phyloP scores from a whole-genome alignment of 2,888 invertebrate genomes.

The Iselma pallidipennis region DNA sequence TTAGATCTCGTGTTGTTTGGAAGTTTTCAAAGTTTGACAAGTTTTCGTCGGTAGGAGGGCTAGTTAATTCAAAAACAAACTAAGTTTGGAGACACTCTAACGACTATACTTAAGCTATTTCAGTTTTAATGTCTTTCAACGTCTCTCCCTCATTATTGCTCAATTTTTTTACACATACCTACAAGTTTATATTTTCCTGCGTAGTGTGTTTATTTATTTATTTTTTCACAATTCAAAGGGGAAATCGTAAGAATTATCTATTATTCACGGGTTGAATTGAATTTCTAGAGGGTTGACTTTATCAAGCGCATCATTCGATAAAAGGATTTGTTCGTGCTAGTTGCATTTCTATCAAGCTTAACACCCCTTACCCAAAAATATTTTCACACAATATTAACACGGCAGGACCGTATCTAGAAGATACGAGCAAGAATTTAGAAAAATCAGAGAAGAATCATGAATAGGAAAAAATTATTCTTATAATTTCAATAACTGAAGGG shows the following conservation, averaged over 20 bases:
- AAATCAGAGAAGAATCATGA: too few relatives aligned
- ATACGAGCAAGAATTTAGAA: too few relatives aligned
- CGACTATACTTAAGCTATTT: too few relatives aligned
- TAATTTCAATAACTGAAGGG: too few relatives aligned
- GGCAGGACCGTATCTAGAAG: neutral
- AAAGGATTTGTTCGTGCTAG: slow-evolving; percentile 39
- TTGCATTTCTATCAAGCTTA: slow-evolving; percentile 36
- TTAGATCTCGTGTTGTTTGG: neutral
- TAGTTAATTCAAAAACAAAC: neutral
- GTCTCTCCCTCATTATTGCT: too few relatives aligned
- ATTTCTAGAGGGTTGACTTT: slow-evolving; percentile 7
- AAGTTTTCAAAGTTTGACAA: neutral
- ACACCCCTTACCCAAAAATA: slow-evolving; percentile 24
- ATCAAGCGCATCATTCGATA: slow-evolving; percentile 38
- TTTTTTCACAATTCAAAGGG: neutral
- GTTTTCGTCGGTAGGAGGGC: neutral
- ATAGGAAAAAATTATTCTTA: too few relatives aligned
- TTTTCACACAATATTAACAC: slow-evolving; percentile 1
- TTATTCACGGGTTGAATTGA: neutral
- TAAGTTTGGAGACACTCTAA: too few relatives aligned
- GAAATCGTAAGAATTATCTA: neutral
- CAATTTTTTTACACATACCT: too few relatives aligned
- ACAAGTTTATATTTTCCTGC: too few relatives aligned
- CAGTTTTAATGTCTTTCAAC: too few relatives aligned
- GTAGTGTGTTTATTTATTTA: neutral